Evolutionary conservation across 1,140 invertebrate genomes (phyloP).

Genomic region (Drosophila paulistorum): DNA sequence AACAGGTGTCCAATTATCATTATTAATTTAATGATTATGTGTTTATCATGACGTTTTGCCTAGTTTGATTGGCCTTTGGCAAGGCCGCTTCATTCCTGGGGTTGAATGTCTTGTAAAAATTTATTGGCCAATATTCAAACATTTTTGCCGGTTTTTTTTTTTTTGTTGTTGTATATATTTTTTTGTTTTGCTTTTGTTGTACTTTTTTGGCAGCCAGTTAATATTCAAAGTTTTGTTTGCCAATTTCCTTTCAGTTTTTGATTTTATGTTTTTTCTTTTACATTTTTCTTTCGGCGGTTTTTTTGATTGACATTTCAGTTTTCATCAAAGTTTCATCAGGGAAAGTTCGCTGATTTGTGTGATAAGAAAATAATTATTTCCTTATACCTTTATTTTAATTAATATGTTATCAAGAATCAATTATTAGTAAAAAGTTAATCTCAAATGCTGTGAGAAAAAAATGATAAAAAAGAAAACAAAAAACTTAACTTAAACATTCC

Average conservation of each 20-base stretch:
- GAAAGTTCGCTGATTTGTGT: background rate
- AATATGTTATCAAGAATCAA: too few relatives aligned
- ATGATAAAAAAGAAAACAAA: too few relatives aligned
- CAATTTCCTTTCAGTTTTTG: constrained; percentile 60
- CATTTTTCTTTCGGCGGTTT: constrained; percentile 45
- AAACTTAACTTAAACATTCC: too few relatives aligned
- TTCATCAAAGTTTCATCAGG: constrained; percentile 2
- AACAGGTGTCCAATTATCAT: constrained; percentile 73
- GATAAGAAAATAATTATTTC: constrained; percentile 1
- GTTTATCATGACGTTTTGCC: constrained; percentile 55
- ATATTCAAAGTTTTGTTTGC: constrained; percentile 71
- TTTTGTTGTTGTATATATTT: constrained; percentile 7
- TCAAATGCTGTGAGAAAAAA: too few relatives aligned
- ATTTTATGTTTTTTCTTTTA: constrained; percentile 41
- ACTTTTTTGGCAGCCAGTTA: constrained; percentile 73
- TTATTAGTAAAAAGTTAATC: too few relatives aligned
- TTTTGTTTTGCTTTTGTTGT: constrained; percentile 21
- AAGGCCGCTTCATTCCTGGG: constrained; percentile 42
- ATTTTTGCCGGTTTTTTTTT: constrained; percentile 35
- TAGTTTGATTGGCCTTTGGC: constrained; percentile 69
- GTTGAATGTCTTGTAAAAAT: constrained; percentile 74
- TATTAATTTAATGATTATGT: constrained; percentile 48
- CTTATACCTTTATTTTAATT: too few relatives aligned
- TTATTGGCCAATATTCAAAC: constrained; percentile 81
- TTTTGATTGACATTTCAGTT: constrained; percentile 49